Base-by-base conservation (phyloP, 2,113 vertebrate genomes). In the Eclectus roratus region DNA sequence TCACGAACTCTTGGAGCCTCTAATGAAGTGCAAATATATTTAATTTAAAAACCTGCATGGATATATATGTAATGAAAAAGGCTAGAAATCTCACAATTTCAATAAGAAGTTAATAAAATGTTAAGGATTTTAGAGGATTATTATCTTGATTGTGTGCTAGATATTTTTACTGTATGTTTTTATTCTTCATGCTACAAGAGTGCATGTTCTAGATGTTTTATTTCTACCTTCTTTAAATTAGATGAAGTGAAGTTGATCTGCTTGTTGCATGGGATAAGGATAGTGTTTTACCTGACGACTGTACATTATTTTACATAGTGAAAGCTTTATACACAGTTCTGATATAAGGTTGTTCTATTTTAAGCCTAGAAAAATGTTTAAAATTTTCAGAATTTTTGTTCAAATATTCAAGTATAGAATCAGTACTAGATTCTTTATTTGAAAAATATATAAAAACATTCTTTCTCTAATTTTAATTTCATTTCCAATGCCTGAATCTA, bases 11-110 rank as follows among this genome's bases (percentile, higher is more conserved):
- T 27, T 91, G 61, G 50, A 80, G 27, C 17, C 55, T 88, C 11
- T 58, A 68, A 46, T 77, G 39, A 94, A 97, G 86, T 31, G 58
- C 50, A 90, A 91, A 92, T 61, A 74, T 46, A 64, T 90, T 70
- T 76, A 68, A 39, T 60, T 84, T 37, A 6, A 92, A 88, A 93
- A 33, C 12, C 46, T 71, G 33, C 13, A 23, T 47, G 41, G 60
- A 41, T 61, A 50, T 81, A 17, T 5, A 44, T 58, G 29, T 15
- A 82, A 37, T 68, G 28, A 49, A 61, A 70, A 85, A 15, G 23
- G 2, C 25, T 72, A 46, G 33, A 49, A 80, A 70, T 31, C 29
- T 83, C 37, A 70, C 20, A 49, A 63, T 61, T 85, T 10, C 61
- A 76, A 6, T 81, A 49, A 53, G 8, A 89, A 46, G 8, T 71